Evolutionary conservation across 2,888 invertebrate species (phyloP).

Genomic region (Cantharis rustica): DNA sequence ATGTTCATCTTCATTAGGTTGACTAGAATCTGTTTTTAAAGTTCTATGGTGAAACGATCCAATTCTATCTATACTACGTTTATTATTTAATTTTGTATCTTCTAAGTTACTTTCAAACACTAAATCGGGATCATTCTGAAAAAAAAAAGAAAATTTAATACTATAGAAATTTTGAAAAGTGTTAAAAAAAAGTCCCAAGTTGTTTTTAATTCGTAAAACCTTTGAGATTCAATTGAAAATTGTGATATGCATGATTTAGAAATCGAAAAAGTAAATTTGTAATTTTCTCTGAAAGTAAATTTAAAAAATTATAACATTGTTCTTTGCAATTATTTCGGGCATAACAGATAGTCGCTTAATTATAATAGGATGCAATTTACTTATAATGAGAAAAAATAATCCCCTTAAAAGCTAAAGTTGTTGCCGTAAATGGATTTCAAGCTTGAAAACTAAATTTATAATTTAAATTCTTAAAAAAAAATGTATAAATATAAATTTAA

Average conservation of each 20-base stretch:
- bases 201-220: background rate
- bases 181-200: background rate
- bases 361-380: background rate
- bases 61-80: conserved; percentile 41
- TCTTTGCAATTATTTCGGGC: background rate
- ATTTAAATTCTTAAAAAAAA: background rate
- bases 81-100: conserved; percentile 43
- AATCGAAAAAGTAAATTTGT: background rate
- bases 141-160: too few species aligned
- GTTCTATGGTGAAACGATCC: conserved; percentile 21
- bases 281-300: background rate
- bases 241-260: background rate
- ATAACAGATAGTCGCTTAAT: background rate
- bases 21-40: conserved; percentile 44
- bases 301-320: background rate
- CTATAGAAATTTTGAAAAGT: background rate
- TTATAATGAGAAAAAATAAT: background rate
- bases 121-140: conserved; percentile 54
- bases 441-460: background rate
- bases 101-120: conserved; percentile 52
- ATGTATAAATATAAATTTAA: background rate
- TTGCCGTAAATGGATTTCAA: background rate
- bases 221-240: background rate
- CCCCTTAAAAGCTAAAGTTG: background rate
- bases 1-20: conserved; percentile 43